Percentiles rank a stretch among this genome's conserved stretches.
These are phyloP conservation scores for Orycteropus afer DNA, from an alignment of 2,113 vertebrate genomes.

Conservation along the genomic window DNA sequence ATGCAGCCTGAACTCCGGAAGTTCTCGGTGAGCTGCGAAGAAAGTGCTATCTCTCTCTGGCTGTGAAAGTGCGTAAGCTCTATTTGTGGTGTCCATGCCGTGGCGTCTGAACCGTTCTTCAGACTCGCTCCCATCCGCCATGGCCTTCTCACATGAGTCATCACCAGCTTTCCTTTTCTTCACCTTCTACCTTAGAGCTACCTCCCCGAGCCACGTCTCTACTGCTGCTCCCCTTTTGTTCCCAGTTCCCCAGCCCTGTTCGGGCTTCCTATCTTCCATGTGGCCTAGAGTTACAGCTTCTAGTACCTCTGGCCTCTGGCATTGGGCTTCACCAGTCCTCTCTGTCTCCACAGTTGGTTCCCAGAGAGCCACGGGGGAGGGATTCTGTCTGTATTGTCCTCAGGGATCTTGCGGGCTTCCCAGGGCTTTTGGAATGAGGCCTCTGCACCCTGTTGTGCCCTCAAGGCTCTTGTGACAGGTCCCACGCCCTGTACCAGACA, in stretches of 20 bases:
- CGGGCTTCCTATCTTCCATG: neutral
- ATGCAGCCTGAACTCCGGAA: neutral
- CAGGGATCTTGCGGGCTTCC: neutral
- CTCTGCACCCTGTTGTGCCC: neutral
- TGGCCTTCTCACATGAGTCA: neutral
- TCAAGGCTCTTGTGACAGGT: neutral
- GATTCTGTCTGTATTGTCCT: fast-evolving
- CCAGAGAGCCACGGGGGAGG: neutral
- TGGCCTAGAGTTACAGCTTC: neutral
- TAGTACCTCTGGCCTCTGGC: neutral
- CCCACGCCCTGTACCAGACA: neutral
- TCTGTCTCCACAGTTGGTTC: neutral
- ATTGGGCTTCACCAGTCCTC: neutral
- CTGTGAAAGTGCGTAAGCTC: neutral
- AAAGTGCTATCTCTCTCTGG: neutral
- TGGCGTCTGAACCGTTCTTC: neutral
- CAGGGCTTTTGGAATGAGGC: neutral
- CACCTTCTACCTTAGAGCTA: neutral
- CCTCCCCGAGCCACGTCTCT: neutral
- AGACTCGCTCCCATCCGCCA: neutral
- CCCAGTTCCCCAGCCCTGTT: neutral
- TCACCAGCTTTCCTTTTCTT: neutral
- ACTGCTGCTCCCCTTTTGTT: neutral
- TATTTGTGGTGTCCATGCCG: neutral
- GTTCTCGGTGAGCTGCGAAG: neutral